Evolutionary conservation across 37 sponge, comb jelly and placozoan species (phyloP), one percentile per base, ranked within the genome.

Genomic region (Beroe forskalii): DNA sequence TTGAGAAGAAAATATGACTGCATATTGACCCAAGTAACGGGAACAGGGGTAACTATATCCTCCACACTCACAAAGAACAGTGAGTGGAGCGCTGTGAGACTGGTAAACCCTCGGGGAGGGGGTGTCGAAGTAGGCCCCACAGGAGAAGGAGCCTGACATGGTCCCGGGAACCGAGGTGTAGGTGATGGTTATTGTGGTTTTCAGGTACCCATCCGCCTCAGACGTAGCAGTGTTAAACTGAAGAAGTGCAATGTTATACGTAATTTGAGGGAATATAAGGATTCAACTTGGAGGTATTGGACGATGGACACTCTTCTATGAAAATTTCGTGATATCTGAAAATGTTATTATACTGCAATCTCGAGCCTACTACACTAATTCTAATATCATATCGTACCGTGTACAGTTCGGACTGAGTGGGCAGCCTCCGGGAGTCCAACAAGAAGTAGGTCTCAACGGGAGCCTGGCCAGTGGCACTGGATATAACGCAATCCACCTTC

Each of bases 51-150:
- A n/a, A n/a, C n/a, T n/a, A n/a, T n/a, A n/a, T n/a, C n/a, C n/a
- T n/a, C 9, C 9, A 9, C 17, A 80, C 86, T 41, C 55, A 80
- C 86, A 80, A 19, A 80, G 35, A 23, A 80, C 48, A 23, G 86
- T 44, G 4, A 44, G 8, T 1, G 44, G 30, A n/a, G 86, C 28
- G 48, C 25, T 25, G 4, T 80, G n/a, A 24, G 86, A 80, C 4
- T 33, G 25, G 30, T 80, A 80, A 6, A 43, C 86, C 14, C n/a
- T 80, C 0, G 44, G 30, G 9, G 19, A 12, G 6, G 86, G 86
- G 25, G 28, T 25, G 4, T 80, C 86, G 22, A 33, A 80, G 28
- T 41, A 33, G 19, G 38, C 86, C 1, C 55, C 86, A 38, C 86
- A 80, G 0, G n/a, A 2, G 27, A 80, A 80, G 86, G 37, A 38